These are phyloP conservation scores for Luperina testacea DNA, from an alignment of 2,888 invertebrate genomes.

Conservation along the genomic window DNA sequence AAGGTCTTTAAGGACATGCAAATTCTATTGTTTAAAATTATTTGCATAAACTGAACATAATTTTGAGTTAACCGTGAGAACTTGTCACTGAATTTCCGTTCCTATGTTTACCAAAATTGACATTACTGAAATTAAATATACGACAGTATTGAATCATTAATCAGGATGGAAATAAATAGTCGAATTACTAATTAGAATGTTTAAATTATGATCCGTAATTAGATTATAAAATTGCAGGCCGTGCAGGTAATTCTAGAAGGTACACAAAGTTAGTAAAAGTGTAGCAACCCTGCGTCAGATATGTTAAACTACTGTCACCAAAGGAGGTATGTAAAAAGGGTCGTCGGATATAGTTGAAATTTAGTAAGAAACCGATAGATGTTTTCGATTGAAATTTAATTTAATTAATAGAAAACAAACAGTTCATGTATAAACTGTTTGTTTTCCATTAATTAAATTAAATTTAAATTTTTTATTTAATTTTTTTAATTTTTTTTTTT, in stretches of 20 bases:
- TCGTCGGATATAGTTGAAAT: no score
- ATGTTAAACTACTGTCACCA: no score
- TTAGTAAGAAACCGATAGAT: no score
- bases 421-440: no score
- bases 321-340: no score
- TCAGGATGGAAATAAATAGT: neutral
- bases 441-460: no score
- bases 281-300: neutral
- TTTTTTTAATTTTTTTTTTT: no score
- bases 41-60: constrained; percentile 28
- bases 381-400: no score
- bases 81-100: constrained; percentile 15
- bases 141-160: neutral
- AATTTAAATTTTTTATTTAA: no score
- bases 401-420: no score
- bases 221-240: neutral
- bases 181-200: neutral
- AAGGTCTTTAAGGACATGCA: neutral
- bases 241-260: neutral
- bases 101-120: constrained; percentile 4
- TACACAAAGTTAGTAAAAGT: neutral
- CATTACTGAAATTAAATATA: neutral
- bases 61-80: constrained; percentile 20
- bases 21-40: constrained; percentile 46
- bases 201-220: neutral